Evolutionary conservation across 53 echinoderm and acorn worm species (phyloP).

Genomic region (Actinopyga echinites): DNA sequence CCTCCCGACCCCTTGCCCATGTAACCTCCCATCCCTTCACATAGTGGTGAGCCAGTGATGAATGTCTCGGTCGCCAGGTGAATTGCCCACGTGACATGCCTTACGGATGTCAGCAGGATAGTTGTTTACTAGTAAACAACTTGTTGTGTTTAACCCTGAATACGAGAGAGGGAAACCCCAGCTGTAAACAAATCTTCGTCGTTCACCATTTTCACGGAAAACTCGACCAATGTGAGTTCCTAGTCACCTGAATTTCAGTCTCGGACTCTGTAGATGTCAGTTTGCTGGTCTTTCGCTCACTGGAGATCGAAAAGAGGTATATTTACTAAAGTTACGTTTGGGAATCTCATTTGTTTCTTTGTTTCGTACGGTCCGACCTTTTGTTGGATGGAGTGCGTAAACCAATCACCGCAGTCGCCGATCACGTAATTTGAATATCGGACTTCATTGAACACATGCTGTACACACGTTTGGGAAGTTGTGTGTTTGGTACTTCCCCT

Average conservation of each 20-base stretch:
- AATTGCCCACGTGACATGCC: constrained; percentile 95
- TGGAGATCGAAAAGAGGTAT: constrained; percentile 19
- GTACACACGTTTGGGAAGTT: constrained; percentile 48
- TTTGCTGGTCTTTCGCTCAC: constrained; percentile 37
- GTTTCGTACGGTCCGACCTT: constrained; percentile 49
- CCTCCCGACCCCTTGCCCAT: neutral
- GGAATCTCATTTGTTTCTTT: constrained; percentile 50
- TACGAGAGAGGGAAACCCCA: constrained; percentile 95
- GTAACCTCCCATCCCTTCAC: constrained; percentile 13
- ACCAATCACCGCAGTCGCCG: constrained; percentile 53
- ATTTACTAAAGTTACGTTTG: constrained; percentile 32
- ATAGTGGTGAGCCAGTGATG: constrained; percentile 37
- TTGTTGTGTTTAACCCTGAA: constrained; percentile 99
- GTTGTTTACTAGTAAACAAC: constrained; percentile 99
- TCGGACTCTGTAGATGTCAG: constrained; percentile 12
- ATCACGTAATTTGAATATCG: constrained; percentile 55
- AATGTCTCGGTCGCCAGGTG: constrained; percentile 90
- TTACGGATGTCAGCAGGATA: constrained; percentile 97
- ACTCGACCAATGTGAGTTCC: constrained; percentile 20
- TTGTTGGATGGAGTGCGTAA: constrained; percentile 47
- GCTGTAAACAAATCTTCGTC: constrained; percentile 99
- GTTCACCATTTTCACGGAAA: constrained; percentile 99
- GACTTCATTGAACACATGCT: constrained; percentile 44
- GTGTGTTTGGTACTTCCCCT: constrained; percentile 9
- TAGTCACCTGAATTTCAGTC: constrained; percentile 21